These are phyloP conservation scores for Leptopilina clavipes DNA, from an alignment of 1,140 invertebrate genomes.

Conservation along the genomic window DNA sequence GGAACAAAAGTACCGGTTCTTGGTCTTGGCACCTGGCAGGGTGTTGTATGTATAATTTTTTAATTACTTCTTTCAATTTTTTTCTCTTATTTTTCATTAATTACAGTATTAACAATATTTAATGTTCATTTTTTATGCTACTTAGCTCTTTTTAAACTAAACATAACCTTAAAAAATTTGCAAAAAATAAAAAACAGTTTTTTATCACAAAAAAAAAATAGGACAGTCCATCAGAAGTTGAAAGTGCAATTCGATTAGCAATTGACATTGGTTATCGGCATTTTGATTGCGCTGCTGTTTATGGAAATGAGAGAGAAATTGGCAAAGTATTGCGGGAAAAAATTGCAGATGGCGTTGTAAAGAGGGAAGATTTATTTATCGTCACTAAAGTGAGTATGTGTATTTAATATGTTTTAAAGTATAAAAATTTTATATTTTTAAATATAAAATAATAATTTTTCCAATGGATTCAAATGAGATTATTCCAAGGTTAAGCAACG, in stretches of 20 bases:
- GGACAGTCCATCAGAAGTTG: conserved; percentile 62
- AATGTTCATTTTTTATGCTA: no score
- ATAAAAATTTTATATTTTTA: no score
- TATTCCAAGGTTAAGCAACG: no score
- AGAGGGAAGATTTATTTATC: conserved; percentile 81
- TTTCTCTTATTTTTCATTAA: neutral
- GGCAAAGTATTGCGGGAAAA: conserved; percentile 84
- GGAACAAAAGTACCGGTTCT: conserved; percentile 80
- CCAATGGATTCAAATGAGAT: no score
- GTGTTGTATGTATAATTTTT: conserved; percentile 47
- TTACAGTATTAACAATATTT: no score
- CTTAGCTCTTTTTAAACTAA: no score
- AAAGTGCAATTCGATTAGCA: conserved; percentile 73
- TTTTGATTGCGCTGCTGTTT: conserved; percentile 81
- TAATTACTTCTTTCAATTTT: conserved; percentile 13
- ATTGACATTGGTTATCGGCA: conserved; percentile 83
- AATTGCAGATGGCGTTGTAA: conserved; percentile 82
- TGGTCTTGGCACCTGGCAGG: conserved; percentile 84
- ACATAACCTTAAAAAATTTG: no score
- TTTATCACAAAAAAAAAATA: conserved; percentile 42
- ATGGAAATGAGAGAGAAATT: conserved; percentile 89
- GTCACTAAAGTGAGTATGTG: conserved; percentile 74
- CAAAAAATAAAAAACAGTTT: neutral
- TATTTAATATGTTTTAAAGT: no score
- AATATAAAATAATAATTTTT: no score